These are phyloP conservation scores for Steinernema hermaphroditum DNA, from an alignment of 2,888 invertebrate species.

Conservation along the genomic window DNA sequence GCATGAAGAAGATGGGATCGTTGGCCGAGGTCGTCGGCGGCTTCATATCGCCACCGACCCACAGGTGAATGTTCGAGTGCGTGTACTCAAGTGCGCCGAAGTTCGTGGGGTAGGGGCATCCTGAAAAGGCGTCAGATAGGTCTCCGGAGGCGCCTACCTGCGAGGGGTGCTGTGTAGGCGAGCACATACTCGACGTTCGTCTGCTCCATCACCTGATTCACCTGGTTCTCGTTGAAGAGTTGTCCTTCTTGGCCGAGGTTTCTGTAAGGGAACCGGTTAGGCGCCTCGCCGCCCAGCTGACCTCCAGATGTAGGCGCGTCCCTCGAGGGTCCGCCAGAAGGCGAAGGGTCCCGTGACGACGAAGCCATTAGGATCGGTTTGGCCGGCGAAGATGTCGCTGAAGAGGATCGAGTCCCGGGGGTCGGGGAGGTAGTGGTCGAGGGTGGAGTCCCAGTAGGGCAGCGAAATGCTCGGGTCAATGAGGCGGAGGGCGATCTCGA, in stretches of 20 bases:
- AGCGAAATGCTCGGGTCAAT: conserved; percentile 67
- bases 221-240: conserved; percentile 54
- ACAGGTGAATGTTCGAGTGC: conserved; percentile 64
- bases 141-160: conserved; percentile 42
- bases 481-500: conserved; percentile 63
- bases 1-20: conserved; percentile 66
- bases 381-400: conserved; percentile 64
- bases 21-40: conserved; percentile 62
- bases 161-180: conserved; percentile 64
- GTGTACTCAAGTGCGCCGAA: conserved; percentile 64
- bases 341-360: conserved; percentile 63
- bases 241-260: conserved; percentile 60
- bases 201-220: conserved; percentile 60
- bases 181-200: conserved; percentile 62
- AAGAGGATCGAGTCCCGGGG: conserved; percentile 67
- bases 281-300: conserved; percentile 33
- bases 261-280: conserved; percentile 38
- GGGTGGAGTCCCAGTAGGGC: conserved; percentile 68
- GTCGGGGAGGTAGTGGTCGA: conserved; percentile 67
- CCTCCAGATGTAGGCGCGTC: conserved; percentile 60
- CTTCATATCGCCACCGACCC: conserved; percentile 55
- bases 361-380: conserved; percentile 56
- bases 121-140: conserved; percentile 40
- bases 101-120: conserved; percentile 64
- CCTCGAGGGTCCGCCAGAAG: conserved; percentile 64